Evolutionary conservation across 2,797 vertebrate species (phyloP), one percentile per base, ranked within the genome.

Genomic region (Oreochromis mossambicus): DNA sequence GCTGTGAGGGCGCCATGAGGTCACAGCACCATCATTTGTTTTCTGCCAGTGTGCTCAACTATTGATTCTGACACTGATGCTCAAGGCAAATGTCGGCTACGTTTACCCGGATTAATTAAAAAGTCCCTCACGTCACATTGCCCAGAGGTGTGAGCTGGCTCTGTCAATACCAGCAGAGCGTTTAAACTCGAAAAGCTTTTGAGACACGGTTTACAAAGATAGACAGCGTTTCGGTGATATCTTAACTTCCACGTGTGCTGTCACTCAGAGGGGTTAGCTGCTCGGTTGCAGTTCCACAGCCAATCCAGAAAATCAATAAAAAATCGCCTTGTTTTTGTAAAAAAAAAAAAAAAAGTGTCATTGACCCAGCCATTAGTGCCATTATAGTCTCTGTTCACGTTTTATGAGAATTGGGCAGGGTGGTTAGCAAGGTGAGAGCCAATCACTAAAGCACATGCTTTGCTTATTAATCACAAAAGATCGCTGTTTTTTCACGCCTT

Each of bases 41-140:
- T 92, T 92, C 94, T 86, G 84, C 87, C 88, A 61, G 85, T 29
- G 86, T 73, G 78, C 91, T 86, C 88, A 17, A n/a, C 87, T 89
- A 96, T 95, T 88, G 95, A 96, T 96, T 89, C 66, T 86, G 94
- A 94, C 93, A 88, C 84, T 24, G 70, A 77, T 38, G 86, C 94
- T 94, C 89, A 86, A 94, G 93, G 95, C 95, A 94, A 95, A 95
- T 94, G 95, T 94, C 91, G 83, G 41, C 84, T 21, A 15, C 87
- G 79, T 96, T 96, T 96, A 95, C 92, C 58, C 82, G 43, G 92
- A 95, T 94, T 95, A 95, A 96, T 96, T 96, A 95, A 94, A 94
- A 95, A 93, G 91, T 91, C 90, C 88, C 79, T 90, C 86, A 82
- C 77, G 84, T 92, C 89, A 80, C 76, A 48, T 19, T 11, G 88